Evolutionary conservation across 2,113 vertebrate genomes (phyloP), one percentile per base, ranked within the genome.

Genomic region (Rana temporaria): DNA sequence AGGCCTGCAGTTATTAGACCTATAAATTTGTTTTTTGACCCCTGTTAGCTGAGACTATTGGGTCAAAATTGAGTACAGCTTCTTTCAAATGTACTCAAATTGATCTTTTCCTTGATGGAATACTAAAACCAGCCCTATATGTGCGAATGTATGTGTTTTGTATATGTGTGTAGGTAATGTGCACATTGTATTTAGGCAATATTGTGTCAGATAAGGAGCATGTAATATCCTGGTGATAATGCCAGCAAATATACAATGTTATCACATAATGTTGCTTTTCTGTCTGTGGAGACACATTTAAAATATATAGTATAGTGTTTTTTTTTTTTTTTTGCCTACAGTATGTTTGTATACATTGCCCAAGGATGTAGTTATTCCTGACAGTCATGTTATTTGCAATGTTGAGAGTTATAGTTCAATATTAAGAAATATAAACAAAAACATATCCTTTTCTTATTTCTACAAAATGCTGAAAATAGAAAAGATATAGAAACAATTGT

Each of bases 81-180:
- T 82, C 67, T 32, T 89, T 88, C 86, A 90, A 87, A 88, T 79
- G 85, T 90, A 81, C 1, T 84, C 87, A 86, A 90, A 87, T 69
- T 84, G 80, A 87, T 84, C 78, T 85, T 86, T 89, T 19, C 30
- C 63, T 88, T 89, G 84, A 82, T 53, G 17, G n/a, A 86, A 87
- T 69, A 87, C 87, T 89, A 77, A 60, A 87, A 85, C 85, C 86
- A 84, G 63, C 19, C 72, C 67, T 84, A 48, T 79, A n/a, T 86
- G 72, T 38, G 70, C 76, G 4, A 59, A 64, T 34, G 30, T 76
- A 76, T 68, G 30, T 57, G 65, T 68, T 67, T 79, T 57, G 34
- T 42, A 57, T 56, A 15, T 32, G 53, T 20, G 32, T 12, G 32
- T 9, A 14, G 34, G 11, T 48, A 55, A 71, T 71, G 20, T 42